Percentiles rank a stretch among this genome's conserved stretches.
These are phyloP conservation scores for Pristionchus entomophagus DNA, from an alignment of 2,888 invertebrate species.

Conservation along the genomic window DNA sequence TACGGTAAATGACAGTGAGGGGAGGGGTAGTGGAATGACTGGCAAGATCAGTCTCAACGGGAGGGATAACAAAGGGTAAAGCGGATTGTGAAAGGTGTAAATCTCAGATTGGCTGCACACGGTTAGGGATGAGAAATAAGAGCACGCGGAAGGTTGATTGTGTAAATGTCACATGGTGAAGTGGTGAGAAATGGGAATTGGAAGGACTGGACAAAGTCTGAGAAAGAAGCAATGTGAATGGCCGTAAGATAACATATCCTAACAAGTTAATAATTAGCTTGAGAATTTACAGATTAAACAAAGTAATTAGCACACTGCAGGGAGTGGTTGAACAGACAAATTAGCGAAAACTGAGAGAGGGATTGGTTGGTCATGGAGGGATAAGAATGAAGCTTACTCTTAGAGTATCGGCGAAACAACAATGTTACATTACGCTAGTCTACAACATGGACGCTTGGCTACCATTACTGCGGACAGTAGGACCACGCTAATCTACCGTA, in stretches of 20 bases:
- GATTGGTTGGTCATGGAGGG: not conserved
- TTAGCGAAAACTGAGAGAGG: constrained; percentile 20
- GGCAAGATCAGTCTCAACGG: not conserved
- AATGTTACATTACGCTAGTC: not conserved
- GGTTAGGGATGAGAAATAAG: not conserved
- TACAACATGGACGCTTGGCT: not conserved
- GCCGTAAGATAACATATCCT: not conserved
- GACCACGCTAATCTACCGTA: not conserved
- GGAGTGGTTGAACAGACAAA: not conserved
- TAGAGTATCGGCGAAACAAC: not conserved
- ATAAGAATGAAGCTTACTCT: not conserved
- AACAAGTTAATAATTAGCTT: not conserved
- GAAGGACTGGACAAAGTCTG: constrained; percentile 7
- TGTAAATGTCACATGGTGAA: constrained; percentile 23
- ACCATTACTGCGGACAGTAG: not conserved
- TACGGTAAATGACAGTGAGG: not conserved
- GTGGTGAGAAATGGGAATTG: not conserved
- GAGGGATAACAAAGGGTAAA: not conserved
- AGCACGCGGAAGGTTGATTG: not conserved
- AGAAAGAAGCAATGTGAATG: not conserved
- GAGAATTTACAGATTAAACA: not conserved
- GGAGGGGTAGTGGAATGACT: not conserved
- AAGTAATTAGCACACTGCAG: not conserved
- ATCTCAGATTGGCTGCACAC: not conserved
- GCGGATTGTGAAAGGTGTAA: not conserved